phyloP scores from a whole-genome alignment of 1,140 invertebrate species.

The Polypedilum pembai region DNA sequence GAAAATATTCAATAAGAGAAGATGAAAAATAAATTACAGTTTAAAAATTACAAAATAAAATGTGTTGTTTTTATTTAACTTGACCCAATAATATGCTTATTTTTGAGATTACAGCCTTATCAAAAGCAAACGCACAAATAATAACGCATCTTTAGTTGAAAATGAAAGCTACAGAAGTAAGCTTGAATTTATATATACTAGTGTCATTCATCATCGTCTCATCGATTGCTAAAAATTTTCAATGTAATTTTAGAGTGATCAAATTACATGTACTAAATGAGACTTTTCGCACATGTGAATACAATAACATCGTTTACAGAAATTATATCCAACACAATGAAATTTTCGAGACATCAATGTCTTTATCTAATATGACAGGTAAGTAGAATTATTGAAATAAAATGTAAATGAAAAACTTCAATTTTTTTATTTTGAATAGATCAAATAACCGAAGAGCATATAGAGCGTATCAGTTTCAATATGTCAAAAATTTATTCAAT shows the following conservation, averaged over 20 bases:
- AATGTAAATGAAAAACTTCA: not conserved
- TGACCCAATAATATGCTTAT: not conserved
- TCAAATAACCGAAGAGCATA: not conserved
- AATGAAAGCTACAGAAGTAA: not conserved
- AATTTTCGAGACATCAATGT: not conserved
- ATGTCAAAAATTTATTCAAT: not conserved
- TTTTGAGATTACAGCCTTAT: not conserved
- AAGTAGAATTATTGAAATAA: not conserved
- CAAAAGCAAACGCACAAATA: not conserved
- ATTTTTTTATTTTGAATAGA: not conserved
- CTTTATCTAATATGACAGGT: not conserved
- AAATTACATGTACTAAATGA: no score
- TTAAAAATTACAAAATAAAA: not conserved
- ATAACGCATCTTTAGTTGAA: not conserved
- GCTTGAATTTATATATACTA: no score
- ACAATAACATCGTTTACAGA: no score
- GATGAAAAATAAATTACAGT: conserved; percentile 2
- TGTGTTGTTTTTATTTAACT: not conserved
- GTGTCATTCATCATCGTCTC: no score
- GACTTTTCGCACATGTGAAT: no score
- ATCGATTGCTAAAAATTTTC: no score
- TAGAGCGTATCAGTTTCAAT: not conserved
- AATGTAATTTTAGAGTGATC: no score
- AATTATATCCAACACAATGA: not conserved
- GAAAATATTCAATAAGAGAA: conserved; percentile 2